A percentile compares a stretch with the other conserved stretches of the same genome.
Evolutionary conservation across 2,113 vertebrate genomes (phyloP).

Genomic region (Thalassoma bifasciatum): DNA sequence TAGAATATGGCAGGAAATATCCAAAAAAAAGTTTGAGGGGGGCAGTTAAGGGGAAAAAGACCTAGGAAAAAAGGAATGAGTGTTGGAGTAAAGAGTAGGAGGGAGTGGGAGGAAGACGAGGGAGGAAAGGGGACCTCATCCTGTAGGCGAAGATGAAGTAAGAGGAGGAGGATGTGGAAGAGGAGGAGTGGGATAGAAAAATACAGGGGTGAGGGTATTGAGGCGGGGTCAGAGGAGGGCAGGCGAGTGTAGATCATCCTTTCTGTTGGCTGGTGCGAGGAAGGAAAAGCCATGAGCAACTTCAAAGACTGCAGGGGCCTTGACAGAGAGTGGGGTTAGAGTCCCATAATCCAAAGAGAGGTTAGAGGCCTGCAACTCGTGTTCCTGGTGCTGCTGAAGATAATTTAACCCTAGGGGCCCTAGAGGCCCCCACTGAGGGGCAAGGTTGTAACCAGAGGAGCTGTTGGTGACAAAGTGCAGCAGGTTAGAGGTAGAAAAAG

Average conservation of each 20-base stretch:
- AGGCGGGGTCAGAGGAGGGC: conserved; percentile 39
- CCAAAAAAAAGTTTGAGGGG: no score
- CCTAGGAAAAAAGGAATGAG: not conserved
- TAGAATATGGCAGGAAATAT: no score
- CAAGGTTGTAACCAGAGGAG: conserved; percentile 75
- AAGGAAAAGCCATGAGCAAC: conserved; percentile 74
- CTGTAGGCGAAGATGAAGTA: conserved; percentile 25
- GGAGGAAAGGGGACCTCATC: conserved; percentile 17
- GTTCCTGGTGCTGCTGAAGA: conserved; percentile 73
- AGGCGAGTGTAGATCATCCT: conserved; percentile 63
- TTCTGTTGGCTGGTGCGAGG: conserved; percentile 59
- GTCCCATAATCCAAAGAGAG: conserved; percentile 74
- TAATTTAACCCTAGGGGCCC: conserved; percentile 70
- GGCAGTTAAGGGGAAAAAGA: not conserved
- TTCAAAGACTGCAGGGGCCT: conserved; percentile 76
- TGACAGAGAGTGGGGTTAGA: conserved; percentile 66
- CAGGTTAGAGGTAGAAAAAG: conserved; percentile 31
- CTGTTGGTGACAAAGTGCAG: conserved; percentile 78
- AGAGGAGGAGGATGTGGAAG: not conserved
- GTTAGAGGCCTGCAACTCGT: conserved; percentile 61
- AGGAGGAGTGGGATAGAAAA: conserved; percentile 40
- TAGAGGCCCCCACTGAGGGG: conserved; percentile 50
- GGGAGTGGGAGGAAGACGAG: conserved; percentile 30
- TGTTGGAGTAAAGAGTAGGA: conserved; percentile 17
- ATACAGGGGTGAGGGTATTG: conserved; percentile 35